Base-by-base conservation (phyloP, 2,888 invertebrate genomes). In the Yponomeuta plumbellus region DNA sequence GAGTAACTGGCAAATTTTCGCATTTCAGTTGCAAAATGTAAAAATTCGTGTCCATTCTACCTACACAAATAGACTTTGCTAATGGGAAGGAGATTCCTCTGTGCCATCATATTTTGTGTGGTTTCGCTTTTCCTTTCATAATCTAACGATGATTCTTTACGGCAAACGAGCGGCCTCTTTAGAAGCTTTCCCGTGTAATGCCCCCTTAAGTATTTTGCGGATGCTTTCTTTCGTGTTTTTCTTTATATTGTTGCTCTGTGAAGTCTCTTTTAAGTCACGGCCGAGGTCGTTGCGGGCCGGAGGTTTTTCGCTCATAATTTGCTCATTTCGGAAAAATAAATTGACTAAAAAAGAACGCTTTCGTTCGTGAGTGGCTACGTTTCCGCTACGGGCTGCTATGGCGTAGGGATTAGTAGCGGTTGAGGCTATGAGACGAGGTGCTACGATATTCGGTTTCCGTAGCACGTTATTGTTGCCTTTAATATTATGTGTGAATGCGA, bases 111-210 rank as follows among this genome's bases (percentile, higher is more conserved):
- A 52, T 52, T 52, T 52, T 52, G 44, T 52, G 44, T 52, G 3
- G 13, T 52, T 52, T 17, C 44, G 13, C 44, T 13, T 52, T 52
- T 68, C 70, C 72, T 74, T 76, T 74, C 72, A 71, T 69, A 71
- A 21, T 64, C 67, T 70, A 68, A 70, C 66, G 68, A 76, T 77
- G 44, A 52, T 52, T 52, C 44, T 52, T 52, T 52, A 52, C 44
- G 44, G 44, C 44, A 52, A 52, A 52, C 44, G 44, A 78, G 76
- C 75, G 70, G 70, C 71, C 68, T 67, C 75, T 81, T 78, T 78
- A 78, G 76, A 78, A 80, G 79, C 77, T 77, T 79, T 80, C 71
- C 75, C 76, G 70, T 79, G 78, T 80, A 79, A 83, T 80, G 79
- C 74, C 78, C 76, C 44, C 77, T 69, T 69, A 79, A 79, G 81